Percentiles rank a stretch among this genome's conserved stretches.
Conservation (phyloP, 2,797 vertebrate genomes). For the Enteromius argenteus region DNA sequence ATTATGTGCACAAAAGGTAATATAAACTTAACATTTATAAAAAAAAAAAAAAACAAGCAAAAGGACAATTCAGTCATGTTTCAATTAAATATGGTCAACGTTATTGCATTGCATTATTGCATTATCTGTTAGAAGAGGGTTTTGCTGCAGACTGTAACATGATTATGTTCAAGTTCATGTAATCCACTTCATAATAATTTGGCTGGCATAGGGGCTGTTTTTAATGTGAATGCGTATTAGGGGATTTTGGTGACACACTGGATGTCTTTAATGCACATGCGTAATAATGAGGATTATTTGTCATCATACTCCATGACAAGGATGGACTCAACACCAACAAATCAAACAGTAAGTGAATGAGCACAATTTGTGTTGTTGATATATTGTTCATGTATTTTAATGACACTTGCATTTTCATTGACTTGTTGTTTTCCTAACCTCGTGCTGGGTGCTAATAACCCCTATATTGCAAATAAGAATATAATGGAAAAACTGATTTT, state of each 20-base stretch:
- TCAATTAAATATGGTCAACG: not conserved
- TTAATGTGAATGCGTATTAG: not conserved
- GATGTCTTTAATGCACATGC: not conserved
- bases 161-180: not conserved
- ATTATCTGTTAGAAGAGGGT: not conserved
- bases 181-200: not conserved
- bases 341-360: conserved; percentile 28
- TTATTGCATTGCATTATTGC: not conserved
- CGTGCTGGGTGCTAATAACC: not conserved
- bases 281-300: not conserved
- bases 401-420: conserved; percentile 6
- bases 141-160: conserved; percentile 10
- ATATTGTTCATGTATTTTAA: not conserved
- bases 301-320: conserved; percentile 22
- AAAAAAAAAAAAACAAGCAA: not conserved
- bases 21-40: not conserved
- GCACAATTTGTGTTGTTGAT: conserved; percentile 11
- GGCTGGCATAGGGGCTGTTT: not conserved
- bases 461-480: not conserved
- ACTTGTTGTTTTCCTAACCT: not conserved
- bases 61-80: not conserved
- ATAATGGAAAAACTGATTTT: not conserved
- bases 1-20: not conserved
- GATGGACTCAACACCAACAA: conserved; percentile 28
- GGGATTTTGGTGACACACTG: not conserved